These are phyloP conservation scores for Cantharis nigra DNA, from an alignment of 2,888 invertebrate genomes.

Conservation along the genomic window DNA sequence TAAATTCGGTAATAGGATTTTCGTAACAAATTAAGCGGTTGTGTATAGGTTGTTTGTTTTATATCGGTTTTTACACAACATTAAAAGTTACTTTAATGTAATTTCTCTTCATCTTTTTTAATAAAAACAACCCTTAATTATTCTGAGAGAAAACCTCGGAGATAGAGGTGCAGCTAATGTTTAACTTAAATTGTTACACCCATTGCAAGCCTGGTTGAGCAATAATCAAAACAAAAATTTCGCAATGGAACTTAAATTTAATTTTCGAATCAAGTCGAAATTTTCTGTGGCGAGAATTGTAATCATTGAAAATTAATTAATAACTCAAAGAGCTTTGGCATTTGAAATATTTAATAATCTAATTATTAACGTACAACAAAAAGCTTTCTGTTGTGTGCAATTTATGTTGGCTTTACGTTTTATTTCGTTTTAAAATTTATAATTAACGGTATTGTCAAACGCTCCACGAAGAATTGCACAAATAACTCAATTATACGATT, in stretches of 20 bases:
- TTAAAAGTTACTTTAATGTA: background rate
- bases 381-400: background rate
- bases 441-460: background rate
- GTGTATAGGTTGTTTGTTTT: background rate
- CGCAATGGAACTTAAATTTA: background rate
- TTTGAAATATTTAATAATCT: background rate
- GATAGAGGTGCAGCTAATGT: background rate
- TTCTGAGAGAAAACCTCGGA: background rate
- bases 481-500: background rate
- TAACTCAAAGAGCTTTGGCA: background rate
- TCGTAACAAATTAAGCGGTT: conserved; percentile 15
- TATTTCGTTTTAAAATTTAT: background rate
- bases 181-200: background rate
- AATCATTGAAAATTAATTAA: background rate
- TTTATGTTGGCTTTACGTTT: background rate
- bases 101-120: background rate
- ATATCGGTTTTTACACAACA: background rate
- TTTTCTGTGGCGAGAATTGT: background rate
- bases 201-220: background rate
- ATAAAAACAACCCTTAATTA: background rate
- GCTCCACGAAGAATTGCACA: background rate
- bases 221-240: background rate
- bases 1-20: conserved; percentile 11
- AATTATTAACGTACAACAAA: background rate
- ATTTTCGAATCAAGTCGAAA: background rate